These are phyloP conservation scores for Gallinago paraguaiae DNA, from an alignment of 2,113 vertebrate genomes.

Conservation along the genomic window DNA sequence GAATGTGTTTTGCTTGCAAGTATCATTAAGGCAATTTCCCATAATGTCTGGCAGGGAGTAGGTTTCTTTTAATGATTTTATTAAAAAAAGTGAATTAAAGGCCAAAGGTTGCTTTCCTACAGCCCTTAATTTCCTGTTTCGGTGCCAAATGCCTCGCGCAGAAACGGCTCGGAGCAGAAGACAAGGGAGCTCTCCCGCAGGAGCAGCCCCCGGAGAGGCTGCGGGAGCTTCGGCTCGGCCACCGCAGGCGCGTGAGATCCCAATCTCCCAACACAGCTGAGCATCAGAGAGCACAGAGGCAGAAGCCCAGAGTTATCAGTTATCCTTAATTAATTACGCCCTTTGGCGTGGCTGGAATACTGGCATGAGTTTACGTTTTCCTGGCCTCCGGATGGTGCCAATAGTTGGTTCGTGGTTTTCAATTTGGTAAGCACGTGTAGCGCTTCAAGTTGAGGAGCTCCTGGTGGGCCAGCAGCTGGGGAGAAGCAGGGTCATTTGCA, in stretches of 20 bases:
- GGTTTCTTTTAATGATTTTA: conserved; percentile 74
- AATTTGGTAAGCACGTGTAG: neutral
- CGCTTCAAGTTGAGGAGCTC: neutral
- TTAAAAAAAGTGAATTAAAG: conserved; percentile 78
- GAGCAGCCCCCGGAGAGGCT: neutral
- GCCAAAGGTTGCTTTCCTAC: conserved; percentile 72
- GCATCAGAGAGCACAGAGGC: neutral
- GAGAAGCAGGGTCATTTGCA: neutral
- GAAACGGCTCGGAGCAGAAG: conserved; percentile 29
- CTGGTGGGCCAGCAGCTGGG: neutral
- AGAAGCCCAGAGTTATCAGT: neutral
- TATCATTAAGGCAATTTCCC: conserved; percentile 62
- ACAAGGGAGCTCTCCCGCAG: neutral
- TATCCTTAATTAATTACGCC: neutral
- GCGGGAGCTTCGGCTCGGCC: neutral
- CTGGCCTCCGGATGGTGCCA: neutral
- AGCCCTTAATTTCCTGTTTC: conserved; percentile 77
- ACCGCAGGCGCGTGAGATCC: neutral
- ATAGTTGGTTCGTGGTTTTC: neutral
- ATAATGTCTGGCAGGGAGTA: conserved; percentile 57
- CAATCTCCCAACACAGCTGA: too few relatives aligned
- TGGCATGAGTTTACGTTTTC: neutral
- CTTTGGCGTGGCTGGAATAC: neutral
- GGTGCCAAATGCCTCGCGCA: neutral
- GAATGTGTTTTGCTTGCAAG: conserved; percentile 43